Percentiles rank a stretch among this genome's conserved stretches.
Evolutionary conservation across 2,888 invertebrate species (phyloP).

Genomic region (Sinohyriopsis cumingii): DNA sequence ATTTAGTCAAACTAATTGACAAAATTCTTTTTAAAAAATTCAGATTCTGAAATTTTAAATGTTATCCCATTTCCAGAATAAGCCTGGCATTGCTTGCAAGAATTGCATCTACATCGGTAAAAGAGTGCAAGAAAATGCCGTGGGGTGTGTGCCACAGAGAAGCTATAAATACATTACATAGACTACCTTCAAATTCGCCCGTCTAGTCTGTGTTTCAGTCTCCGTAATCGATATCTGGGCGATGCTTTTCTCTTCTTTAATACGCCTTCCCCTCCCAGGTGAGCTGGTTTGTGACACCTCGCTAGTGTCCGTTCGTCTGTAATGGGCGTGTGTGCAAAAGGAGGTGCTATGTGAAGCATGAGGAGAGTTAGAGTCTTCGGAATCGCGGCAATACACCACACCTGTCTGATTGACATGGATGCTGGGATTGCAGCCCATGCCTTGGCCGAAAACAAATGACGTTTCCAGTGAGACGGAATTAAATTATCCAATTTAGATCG

Average conservation of each 20-base stretch:
- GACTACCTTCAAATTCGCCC: slow-evolving; percentile 5
- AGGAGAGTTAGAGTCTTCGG: slow-evolving; percentile 62
- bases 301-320: slow-evolving; percentile 33
- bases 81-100: too few species aligned
- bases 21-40: too few species aligned
- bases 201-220: slow-evolving; percentile 10
- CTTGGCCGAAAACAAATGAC: slow-evolving; percentile 6
- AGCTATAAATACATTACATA: background rate
- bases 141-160: too few species aligned
- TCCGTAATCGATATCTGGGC: slow-evolving; percentile 8
- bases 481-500: too few species aligned
- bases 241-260: slow-evolving; percentile 4
- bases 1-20: too few species aligned
- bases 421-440: slow-evolving; percentile 70
- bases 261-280: slow-evolving; percentile 12
- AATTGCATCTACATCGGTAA: slow-evolving; percentile 8
- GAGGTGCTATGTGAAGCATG: slow-evolving; percentile 48
- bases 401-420: slow-evolving; percentile 68
- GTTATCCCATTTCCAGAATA: too few species aligned
- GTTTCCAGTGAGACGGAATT: too few species aligned
- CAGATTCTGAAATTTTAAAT: too few species aligned
- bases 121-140: background rate
- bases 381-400: slow-evolving; percentile 66
- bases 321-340: slow-evolving; percentile 33
- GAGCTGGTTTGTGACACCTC: slow-evolving; percentile 25